These are phyloP conservation scores for Trichoplusia ni DNA, from an alignment of 1,140 invertebrate genomes.

Conservation along the genomic window DNA sequence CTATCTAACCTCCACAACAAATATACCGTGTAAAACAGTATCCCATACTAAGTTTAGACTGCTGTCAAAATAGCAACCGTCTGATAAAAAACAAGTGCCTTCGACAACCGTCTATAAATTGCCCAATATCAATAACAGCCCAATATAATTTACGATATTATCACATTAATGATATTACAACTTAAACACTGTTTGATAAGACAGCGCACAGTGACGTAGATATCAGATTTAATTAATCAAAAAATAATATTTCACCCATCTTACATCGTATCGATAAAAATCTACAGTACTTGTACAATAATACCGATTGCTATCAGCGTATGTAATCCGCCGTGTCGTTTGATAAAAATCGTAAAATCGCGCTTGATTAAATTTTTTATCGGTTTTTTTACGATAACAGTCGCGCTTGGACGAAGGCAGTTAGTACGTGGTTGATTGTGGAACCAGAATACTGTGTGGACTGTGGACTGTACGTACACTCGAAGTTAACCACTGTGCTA, in stretches of 20 bases:
- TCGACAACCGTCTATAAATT: too few relatives aligned
- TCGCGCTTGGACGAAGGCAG: slow-evolving; percentile 31
- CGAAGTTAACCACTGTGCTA: background rate
- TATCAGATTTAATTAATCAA: background rate
- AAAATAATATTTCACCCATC: background rate
- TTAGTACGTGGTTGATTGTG: slow-evolving; percentile 39
- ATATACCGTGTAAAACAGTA: too few relatives aligned
- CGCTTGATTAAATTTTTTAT: slow-evolving; percentile 68
- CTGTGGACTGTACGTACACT: too few relatives aligned
- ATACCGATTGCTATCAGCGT: slow-evolving; percentile 64
- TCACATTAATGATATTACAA: too few relatives aligned
- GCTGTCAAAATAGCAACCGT: too few relatives aligned
- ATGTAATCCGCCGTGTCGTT: slow-evolving; percentile 75
- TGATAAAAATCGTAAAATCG: slow-evolving; percentile 77
- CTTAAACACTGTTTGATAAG: too few relatives aligned
- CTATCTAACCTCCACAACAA: too few relatives aligned
- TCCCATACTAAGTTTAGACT: too few relatives aligned
- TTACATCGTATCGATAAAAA: slow-evolving; percentile 6
- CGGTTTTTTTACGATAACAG: slow-evolving; percentile 47
- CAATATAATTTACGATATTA: too few relatives aligned
- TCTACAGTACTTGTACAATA: slow-evolving; percentile 39
- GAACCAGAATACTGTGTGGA: slow-evolving; percentile 8
- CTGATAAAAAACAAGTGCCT: too few relatives aligned
- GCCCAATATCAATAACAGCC: too few relatives aligned
- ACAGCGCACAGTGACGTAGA: background rate